Percentiles rank a stretch among this genome's conserved stretches.
Evolutionary conservation across 2,797 vertebrate species (phyloP).

Genomic region (Scomberomorus guttatus): DNA sequence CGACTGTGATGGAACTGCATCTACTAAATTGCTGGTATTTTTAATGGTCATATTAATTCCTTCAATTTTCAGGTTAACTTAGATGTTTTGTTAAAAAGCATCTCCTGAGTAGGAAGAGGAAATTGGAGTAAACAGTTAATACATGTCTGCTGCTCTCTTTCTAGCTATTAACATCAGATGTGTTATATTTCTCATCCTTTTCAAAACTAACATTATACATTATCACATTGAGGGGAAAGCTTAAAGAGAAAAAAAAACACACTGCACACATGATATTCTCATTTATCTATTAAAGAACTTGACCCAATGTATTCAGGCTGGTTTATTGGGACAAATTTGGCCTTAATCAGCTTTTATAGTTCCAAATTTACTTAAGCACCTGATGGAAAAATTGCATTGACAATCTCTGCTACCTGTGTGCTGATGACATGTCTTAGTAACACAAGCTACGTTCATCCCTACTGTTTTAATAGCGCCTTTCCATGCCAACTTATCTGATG

Average conservation of each 20-base stretch:
- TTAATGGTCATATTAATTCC: conserved; percentile 11
- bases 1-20: neutral
- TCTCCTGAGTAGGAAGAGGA: neutral
- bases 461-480: conserved; percentile 68
- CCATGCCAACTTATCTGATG: conserved; percentile 82
- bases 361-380: conserved; percentile 39
- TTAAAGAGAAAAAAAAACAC: neutral
- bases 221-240: neutral
- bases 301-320: conserved; percentile 18
- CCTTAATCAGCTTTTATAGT: conserved; percentile 28
- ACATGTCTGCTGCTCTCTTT: neutral
- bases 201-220: conserved; percentile 15
- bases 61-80: conserved; percentile 18
- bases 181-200: neutral
- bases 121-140: neutral
- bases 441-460: conserved; percentile 65
- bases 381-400: conserved; percentile 40
- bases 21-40: conserved; percentile 23
- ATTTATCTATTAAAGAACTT: conserved; percentile 12
- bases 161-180: neutral
- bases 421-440: conserved; percentile 86
- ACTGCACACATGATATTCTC: neutral
- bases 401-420: conserved; percentile 63
- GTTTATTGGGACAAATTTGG: conserved; percentile 13
- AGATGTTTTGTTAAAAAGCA: conserved; percentile 10